Evolutionary conservation across 2,888 invertebrate species (phyloP), one percentile per base, ranked within the genome.

Genomic region (Cryptophagus acutangulus): DNA sequence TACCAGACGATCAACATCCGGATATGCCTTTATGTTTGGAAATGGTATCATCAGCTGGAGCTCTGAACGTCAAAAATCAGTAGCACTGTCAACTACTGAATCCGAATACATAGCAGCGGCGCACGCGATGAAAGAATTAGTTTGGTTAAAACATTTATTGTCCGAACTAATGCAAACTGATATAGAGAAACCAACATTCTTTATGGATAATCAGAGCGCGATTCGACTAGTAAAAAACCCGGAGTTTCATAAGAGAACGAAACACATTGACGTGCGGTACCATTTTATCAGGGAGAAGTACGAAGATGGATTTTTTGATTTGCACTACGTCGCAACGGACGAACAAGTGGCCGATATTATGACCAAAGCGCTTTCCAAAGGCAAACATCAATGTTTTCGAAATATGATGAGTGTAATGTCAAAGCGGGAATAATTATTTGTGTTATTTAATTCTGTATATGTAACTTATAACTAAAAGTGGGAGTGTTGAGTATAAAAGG

Each of bases 201-300:
- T 25, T 17, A 14, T 29, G 8, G 38, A 38, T 38, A 38, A 38
- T 20, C 17, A 18, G 20, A 38, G 31, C 10, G 17, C 38, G 2
- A 31, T 38, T 10, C 30, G 31, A 38, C 25, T 38, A 18, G 15
- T 38, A 20, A 38, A 31, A 31, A 38, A 38, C 31, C 38, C 38
- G 2, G 28, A 31, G 10, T 38, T 30, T 17, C 38, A 38, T 38
- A 17, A 20, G 4, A 30, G 38, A 16, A 38, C 38, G 8, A 38
- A 38, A 17, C 38, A 38, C 25, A 31, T 38, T 13, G 38, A 38
- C 24, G 38, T 38, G 14, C 18, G 24, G 14, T 38, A 20, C 20
- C 14, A 38, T 31, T 38, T 38, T 38, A 24, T 38, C 4, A 30
- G 38, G 24, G 31, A 38, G 14, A 38, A 17, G 31, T 38, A 38